These are phyloP conservation scores for Actias luna DNA, from an alignment of 2,888 invertebrate genomes.

Conservation along the genomic window DNA sequence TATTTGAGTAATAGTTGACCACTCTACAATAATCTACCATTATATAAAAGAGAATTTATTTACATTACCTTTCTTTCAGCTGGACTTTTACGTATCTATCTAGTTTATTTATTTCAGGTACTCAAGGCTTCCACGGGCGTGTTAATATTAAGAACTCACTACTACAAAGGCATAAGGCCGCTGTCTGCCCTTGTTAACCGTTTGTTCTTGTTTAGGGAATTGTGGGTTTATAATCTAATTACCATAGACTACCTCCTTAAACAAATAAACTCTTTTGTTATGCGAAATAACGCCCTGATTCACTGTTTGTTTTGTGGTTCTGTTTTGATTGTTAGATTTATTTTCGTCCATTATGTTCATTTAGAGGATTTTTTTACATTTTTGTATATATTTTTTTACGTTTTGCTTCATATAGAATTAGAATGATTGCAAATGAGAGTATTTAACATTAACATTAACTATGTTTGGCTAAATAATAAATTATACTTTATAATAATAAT, in stretches of 20 bases:
- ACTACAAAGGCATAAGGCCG: conserved; percentile 14
- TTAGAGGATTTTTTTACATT: not conserved
- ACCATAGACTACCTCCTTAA: conserved; percentile 58
- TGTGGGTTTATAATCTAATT: conserved; percentile 57
- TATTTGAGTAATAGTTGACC: not conserved
- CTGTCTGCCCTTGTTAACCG: conserved; percentile 36
- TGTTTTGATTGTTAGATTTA: conserved; percentile 24
- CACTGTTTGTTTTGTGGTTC: conserved; percentile 28
- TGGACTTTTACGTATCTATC: not conserved
- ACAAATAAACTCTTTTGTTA: conserved; percentile 62
- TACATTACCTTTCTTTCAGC: not conserved
- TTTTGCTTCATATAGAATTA: too few species aligned
- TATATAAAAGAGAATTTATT: not conserved
- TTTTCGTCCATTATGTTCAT: not conserved
- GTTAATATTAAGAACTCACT: conserved; percentile 7
- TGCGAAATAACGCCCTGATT: conserved; percentile 47
- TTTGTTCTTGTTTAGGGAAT: conserved; percentile 37
- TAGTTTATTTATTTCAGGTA: not conserved
- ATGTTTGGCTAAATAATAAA: too few species aligned
- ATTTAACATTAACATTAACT: not conserved
- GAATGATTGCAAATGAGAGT: too few species aligned
- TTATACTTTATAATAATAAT: too few species aligned
- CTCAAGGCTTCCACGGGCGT: not conserved
- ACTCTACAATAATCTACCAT: not conserved
- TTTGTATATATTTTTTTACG: too few species aligned